Evolutionary conservation across 2,797 vertebrate genomes (phyloP), one percentile per base, ranked within the genome.

Genomic region (Hephaestus fuliginosus): DNA sequence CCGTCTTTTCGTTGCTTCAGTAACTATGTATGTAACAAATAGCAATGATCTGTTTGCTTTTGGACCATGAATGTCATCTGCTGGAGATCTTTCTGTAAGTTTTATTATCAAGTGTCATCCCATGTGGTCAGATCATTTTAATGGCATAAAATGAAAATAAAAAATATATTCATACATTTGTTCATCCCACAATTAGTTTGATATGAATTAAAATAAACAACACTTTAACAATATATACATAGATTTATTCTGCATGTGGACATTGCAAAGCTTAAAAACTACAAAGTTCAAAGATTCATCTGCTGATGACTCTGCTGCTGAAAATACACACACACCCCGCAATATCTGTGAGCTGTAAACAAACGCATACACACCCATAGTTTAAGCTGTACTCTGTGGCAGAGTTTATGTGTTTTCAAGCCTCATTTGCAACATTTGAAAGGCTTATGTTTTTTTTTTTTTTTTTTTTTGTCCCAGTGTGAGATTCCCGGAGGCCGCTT

Each of bases 401-500:
- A 76, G 20, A 74, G 49, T 82, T 82, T 66, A 36, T 81, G 48
- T 71, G 36, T 78, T 81, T 87, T 22, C 28, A 74, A 73, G 77
- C 81, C 74, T 84, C 78, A 84, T 90, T 68, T 70, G 88, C 78
- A 88, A 79, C 76, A 86, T 85, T 80, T 52, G 74, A 88, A 84
- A 81, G 86, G 20, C 78, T 55, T 62, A 55, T 66, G 61, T 61
- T 76, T 33, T 33, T 33, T 33, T 2, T 33, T 33, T 33, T 2
- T 33, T 66, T 41, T 33, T 33, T 33, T 82, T 71, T 82, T 58
- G 64, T 41, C 5, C 80, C 55, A 39, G 82, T 56, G 66, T 81
- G 82, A 90, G 82, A 81, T 87, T 89, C 91, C 92, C 81, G 0
- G 49, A 89, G 89, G 93, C 87, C 83, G 68, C 80, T 82, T 68